phyloP scores from a whole-genome alignment of 1,140 invertebrate species.

The Agrilus planipennis region DNA sequence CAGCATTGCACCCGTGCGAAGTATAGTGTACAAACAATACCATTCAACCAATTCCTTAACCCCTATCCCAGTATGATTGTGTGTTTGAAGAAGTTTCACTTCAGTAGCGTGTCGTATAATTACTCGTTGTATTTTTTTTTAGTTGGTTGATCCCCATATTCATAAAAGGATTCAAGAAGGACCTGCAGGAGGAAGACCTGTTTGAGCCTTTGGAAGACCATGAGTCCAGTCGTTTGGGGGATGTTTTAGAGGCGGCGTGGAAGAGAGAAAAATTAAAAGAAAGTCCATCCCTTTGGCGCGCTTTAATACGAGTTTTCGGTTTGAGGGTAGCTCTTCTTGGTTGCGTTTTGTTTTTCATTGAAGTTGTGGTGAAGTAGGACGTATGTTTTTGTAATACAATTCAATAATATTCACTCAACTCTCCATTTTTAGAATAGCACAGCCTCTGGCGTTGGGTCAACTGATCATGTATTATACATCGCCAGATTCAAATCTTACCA shows the following conservation, averaged over 20 bases:
- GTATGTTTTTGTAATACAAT: background rate
- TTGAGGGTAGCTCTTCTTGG: conserved; percentile 5
- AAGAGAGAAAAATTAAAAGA: conserved; percentile 1
- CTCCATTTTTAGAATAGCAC: conserved; percentile 12
- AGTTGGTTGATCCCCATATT: conserved; percentile 42
- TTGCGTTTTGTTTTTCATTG: conserved; percentile 2
- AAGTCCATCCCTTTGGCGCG: conserved; percentile 7
- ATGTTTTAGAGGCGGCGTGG: conserved; percentile 9
- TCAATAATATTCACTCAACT: background rate
- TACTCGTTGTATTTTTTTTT: too few species aligned
- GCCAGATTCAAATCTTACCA: conserved; percentile 3
- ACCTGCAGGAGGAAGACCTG: conserved; percentile 17
- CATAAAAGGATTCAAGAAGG: conserved; percentile 38
- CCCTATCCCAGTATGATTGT: too few species aligned
- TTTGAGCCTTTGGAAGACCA: conserved; percentile 10
- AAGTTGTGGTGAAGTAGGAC: background rate
- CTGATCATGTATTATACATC: conserved; percentile 15
- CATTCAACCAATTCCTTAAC: too few species aligned
- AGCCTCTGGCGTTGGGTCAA: conserved; percentile 11
- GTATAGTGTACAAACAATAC: too few species aligned
- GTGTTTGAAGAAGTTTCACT: too few species aligned
- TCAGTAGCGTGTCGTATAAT: too few species aligned
- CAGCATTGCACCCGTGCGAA: too few species aligned
- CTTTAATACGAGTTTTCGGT: conserved; percentile 6
- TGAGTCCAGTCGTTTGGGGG: conserved; percentile 5